Evolutionary conservation across 1,140 invertebrate genomes (phyloP).

Genomic region (Trichonephila clavipes): DNA sequence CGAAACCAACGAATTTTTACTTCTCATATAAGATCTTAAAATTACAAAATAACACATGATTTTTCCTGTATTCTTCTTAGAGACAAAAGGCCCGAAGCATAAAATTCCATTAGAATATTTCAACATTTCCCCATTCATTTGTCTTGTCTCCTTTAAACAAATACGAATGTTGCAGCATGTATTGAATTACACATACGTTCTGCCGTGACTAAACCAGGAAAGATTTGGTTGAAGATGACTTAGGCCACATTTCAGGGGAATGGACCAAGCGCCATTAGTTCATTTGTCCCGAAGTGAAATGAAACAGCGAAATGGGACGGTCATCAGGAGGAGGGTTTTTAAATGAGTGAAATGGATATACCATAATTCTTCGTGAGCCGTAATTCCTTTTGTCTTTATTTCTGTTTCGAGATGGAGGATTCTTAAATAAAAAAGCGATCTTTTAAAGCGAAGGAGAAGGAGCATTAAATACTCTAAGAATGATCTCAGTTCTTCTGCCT

Average conservation of each 20-base stretch:
- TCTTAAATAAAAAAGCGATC: slow-evolving; percentile 34
- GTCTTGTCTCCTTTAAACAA: neutral
- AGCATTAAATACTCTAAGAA: slow-evolving; percentile 37
- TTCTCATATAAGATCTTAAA: too few relatives aligned
- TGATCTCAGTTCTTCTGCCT: neutral
- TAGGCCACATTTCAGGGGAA: neutral
- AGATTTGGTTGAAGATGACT: neutral
- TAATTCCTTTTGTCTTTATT: slow-evolving; percentile 8
- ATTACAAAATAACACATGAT: too few relatives aligned
- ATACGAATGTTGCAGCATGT: neutral
- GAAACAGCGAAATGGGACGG: slow-evolving; percentile 63
- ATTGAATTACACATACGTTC: too few relatives aligned
- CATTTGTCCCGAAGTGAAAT: slow-evolving; percentile 54
- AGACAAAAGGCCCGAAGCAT: neutral
- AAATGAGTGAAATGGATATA: slow-evolving; percentile 60
- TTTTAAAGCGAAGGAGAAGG: slow-evolving; percentile 39
- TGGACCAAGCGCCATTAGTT: slow-evolving; percentile 25
- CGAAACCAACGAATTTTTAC: too few relatives aligned
- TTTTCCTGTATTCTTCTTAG: too few relatives aligned
- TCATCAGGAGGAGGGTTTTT: slow-evolving; percentile 57
- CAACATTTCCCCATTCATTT: neutral
- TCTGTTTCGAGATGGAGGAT: neutral
- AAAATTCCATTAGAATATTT: neutral
- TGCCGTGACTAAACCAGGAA: neutral
- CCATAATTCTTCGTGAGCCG: slow-evolving; percentile 46